Conservation (phyloP, 2,797 vertebrate species). For the Phrynocephalus guinanensis region DNA sequence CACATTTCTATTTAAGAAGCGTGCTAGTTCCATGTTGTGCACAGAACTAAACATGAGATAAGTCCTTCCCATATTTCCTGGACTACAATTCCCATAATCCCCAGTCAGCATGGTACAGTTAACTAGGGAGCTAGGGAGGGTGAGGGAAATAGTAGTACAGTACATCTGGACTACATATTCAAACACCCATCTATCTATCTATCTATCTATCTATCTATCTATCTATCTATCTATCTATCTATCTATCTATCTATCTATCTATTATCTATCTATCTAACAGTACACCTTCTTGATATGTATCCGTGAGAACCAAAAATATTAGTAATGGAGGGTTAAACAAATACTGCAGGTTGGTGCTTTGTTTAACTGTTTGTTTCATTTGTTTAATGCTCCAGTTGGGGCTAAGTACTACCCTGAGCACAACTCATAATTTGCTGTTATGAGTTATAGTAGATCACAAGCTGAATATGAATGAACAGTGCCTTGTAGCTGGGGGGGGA, state of each 20-base stretch:
- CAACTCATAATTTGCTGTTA: too few species aligned
- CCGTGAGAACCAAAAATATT: neutral
- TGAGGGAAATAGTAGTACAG: neutral
- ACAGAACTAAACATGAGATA: neutral
- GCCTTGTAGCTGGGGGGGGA: too few species aligned
- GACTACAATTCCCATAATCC: neutral
- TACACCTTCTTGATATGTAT: neutral
- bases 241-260: too few species aligned
- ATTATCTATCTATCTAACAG: too few species aligned
- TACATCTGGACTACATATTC: neutral
- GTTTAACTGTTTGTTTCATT: too few species aligned
- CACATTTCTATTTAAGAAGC: neutral
- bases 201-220: too few species aligned
- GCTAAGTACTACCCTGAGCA: too few species aligned
- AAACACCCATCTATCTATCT: too few species aligned
- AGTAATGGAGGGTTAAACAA: neutral
- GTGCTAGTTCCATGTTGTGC: neutral
- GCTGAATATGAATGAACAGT: too few species aligned
- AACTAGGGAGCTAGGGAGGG: neutral
- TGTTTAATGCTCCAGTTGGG: too few species aligned
- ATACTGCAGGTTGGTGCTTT: accelerated
- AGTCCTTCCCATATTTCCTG: neutral
- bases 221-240: too few species aligned
- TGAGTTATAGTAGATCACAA: too few species aligned
- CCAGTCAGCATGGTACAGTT: neutral